These are phyloP conservation scores for Poeciliopsis retropinna DNA, from an alignment of 2,113 vertebrate species.

Conservation along the genomic window DNA sequence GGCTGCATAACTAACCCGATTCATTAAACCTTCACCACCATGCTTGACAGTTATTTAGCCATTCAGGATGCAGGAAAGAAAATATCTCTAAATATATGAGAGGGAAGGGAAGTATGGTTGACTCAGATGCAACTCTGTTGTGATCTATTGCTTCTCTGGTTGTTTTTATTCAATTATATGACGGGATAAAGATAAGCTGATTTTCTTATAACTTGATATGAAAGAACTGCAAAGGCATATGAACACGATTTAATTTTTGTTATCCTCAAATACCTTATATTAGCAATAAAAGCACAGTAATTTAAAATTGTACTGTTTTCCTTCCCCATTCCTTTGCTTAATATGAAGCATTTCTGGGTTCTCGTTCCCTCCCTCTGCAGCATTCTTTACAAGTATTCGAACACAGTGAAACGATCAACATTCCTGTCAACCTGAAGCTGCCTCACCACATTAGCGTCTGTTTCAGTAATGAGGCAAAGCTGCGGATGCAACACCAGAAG, in stretches of 20 bases:
- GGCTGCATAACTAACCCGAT: background rate
- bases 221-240: background rate
- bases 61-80: no score
- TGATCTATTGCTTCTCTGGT: background rate
- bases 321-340: background rate
- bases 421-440: slow-evolving; percentile 61
- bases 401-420: slow-evolving; percentile 13
- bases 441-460: slow-evolving; percentile 72
- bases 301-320: slow-evolving; percentile 3
- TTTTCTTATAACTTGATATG: background rate
- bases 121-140: background rate
- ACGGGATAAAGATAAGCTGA: background rate
- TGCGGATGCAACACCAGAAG: slow-evolving; percentile 64
- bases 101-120: no score
- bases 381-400: background rate
- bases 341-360: slow-evolving; percentile 31
- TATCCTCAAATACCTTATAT: slow-evolving; percentile 13
- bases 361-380: background rate
- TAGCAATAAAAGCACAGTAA: slow-evolving; percentile 29
- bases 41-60: background rate
- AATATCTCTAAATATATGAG: no score
- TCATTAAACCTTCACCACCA: background rate
- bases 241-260: background rate
- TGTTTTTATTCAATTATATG: no score
- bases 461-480: slow-evolving; percentile 71